Percentiles rank a stretch among this genome's conserved stretches.
These are phyloP conservation scores for Thamnophis elegans DNA, from an alignment of 2,797 vertebrate genomes.

Conservation along the genomic window DNA sequence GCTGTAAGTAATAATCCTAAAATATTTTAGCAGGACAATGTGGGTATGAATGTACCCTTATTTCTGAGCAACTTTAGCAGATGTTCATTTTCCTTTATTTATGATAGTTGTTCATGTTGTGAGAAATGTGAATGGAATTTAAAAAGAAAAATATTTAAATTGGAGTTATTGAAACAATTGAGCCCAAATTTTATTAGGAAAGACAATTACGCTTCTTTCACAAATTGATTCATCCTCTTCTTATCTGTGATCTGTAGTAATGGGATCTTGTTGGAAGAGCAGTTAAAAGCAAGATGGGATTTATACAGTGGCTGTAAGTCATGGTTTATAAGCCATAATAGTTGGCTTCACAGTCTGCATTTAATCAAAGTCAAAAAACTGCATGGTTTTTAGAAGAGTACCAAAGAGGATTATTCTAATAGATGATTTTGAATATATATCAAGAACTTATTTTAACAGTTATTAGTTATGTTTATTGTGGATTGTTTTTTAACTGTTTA, in stretches of 20 bases:
- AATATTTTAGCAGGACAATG: not conserved
- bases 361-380: not conserved
- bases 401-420: not conserved
- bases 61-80: not conserved
- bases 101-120: not conserved
- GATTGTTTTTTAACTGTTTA: not conserved
- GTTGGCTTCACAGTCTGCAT: not conserved
- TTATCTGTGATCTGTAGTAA: not conserved
- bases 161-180: not conserved
- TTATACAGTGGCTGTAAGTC: not conserved
- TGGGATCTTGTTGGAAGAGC: not conserved
- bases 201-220: not conserved
- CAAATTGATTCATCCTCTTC: not conserved
- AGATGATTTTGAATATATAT: not conserved
- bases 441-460: not conserved
- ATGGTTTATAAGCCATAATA: not conserved
- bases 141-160: not conserved
- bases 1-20: not conserved
- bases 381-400: not conserved
- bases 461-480: not conserved
- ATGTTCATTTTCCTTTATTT: not conserved
- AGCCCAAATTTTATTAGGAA: not conserved
- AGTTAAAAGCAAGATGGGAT: not conserved
- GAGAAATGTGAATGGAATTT: not conserved
- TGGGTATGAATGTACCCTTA: not conserved